A percentile compares a stretch with the other conserved stretches of the same genome.
Evolutionary conservation across 2,113 vertebrate species (phyloP).

Genomic region (Coptodon bakossiorum): DNA sequence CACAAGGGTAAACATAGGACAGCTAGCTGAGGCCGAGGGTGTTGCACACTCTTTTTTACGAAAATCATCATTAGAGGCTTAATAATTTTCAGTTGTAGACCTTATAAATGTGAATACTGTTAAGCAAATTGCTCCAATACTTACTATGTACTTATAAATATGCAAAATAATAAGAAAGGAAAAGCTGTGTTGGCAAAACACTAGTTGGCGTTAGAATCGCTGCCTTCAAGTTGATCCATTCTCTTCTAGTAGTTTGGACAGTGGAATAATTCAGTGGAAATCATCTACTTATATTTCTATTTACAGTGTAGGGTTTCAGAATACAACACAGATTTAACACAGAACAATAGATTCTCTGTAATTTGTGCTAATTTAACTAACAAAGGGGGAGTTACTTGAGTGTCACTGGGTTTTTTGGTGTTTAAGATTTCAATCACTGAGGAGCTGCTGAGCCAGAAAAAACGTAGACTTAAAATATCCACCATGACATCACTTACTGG

Average conservation of each 20-base stretch:
- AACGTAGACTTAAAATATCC: background rate
- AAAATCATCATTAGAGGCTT: background rate
- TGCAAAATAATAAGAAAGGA: background rate
- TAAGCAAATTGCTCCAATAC: background rate
- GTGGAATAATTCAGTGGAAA: background rate
- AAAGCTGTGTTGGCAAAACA: background rate
- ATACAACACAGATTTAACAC: background rate
- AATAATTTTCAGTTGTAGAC: background rate
- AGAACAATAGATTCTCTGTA: background rate
- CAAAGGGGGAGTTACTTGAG: background rate
- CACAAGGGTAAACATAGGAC: background rate
- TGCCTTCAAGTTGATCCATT: background rate
- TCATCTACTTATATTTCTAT: background rate
- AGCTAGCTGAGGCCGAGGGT: background rate
- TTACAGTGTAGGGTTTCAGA: background rate
- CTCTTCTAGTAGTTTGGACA: background rate
- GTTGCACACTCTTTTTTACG: fast-evolving
- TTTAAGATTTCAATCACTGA: background rate
- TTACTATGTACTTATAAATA: background rate
- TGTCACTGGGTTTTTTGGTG: background rate
- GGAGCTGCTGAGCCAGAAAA: background rate
- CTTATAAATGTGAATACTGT: background rate
- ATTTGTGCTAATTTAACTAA: background rate
- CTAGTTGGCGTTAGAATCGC: background rate
- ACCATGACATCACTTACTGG: background rate